These are phyloP conservation scores for Dasypus novemcinctus DNA, from an alignment of 2,113 vertebrate genomes.

Conservation along the genomic window DNA sequence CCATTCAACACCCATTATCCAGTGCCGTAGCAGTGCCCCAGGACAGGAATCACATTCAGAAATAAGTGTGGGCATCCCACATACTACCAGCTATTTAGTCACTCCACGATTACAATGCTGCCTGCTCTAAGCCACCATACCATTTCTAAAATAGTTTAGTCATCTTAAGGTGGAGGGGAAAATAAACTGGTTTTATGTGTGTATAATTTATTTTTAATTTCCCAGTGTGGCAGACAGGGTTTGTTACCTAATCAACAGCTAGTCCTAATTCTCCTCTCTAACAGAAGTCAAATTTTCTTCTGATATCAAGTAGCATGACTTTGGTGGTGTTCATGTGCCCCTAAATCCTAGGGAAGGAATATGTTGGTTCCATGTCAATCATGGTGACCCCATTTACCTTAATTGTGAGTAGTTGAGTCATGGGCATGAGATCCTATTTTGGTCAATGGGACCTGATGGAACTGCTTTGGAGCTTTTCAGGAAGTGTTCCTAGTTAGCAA, in stretches of 20 bases:
- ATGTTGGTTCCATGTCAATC: background rate
- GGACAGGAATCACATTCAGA: conserved; percentile 55
- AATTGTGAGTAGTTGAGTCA: background rate
- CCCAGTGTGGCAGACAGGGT: background rate
- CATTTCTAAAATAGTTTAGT: conserved; percentile 19
- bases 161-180: background rate
- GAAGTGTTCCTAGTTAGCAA: background rate
- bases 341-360: background rate
- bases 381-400: background rate
- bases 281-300: background rate
- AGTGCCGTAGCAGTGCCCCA: conserved; percentile 44
- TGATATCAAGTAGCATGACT: background rate
- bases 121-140: background rate
- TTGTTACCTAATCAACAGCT: background rate
- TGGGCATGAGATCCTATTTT: background rate
- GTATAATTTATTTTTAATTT: background rate
- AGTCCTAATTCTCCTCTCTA: background rate
- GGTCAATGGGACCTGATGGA: background rate
- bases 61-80: conserved; percentile 50
- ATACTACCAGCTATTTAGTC: conserved; percentile 53
- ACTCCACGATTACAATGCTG: background rate
- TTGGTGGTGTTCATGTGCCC: background rate
- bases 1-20: conserved; percentile 66
- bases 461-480: background rate
- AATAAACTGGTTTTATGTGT: background rate